phyloP scores from a whole-genome alignment of 2,113 vertebrate species.

The Pithys albifrons region DNA sequence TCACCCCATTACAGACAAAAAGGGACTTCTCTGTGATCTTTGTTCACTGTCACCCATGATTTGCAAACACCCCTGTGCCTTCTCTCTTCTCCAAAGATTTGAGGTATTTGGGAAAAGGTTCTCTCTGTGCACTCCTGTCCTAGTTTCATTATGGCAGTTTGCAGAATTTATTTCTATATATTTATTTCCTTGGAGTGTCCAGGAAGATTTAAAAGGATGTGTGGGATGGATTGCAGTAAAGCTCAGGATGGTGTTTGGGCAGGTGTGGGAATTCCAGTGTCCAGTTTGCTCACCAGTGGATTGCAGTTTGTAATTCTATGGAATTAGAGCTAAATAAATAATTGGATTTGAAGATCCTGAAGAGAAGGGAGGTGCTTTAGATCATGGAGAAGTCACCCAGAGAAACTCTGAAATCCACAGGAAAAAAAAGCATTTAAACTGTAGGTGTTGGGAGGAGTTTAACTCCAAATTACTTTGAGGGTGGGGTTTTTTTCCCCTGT shows the following conservation, averaged over 20 bases:
- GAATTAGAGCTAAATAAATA: not conserved
- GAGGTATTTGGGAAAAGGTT: not conserved
- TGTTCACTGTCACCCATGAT: not conserved
- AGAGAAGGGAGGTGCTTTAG: not conserved
- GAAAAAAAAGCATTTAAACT: not conserved
- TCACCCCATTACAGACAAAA: not conserved
- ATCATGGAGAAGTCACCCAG: not conserved
- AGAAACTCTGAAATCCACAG: not conserved
- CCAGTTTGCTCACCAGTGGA: not conserved
- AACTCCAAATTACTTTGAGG: not conserved
- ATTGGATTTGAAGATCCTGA: not conserved
- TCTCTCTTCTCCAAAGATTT: not conserved
- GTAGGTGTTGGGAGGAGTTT: not conserved
- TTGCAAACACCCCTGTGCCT: not conserved
- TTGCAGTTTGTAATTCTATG: not conserved
- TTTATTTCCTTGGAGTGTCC: not conserved
- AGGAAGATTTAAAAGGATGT: not conserved
- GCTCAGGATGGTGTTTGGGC: not conserved
- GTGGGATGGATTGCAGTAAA: not conserved
- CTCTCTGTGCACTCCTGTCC: not conserved
- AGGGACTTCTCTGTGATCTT: not conserved
- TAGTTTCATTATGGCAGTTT: accelerated
- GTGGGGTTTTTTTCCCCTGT: not conserved
- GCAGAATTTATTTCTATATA: not conserved
- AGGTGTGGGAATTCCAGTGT: not conserved